A percentile compares a stretch with the other conserved stretches of the same genome.
These are phyloP conservation scores for Battus philenor DNA, from an alignment of 1,140 invertebrate species.

Conservation along the genomic window DNA sequence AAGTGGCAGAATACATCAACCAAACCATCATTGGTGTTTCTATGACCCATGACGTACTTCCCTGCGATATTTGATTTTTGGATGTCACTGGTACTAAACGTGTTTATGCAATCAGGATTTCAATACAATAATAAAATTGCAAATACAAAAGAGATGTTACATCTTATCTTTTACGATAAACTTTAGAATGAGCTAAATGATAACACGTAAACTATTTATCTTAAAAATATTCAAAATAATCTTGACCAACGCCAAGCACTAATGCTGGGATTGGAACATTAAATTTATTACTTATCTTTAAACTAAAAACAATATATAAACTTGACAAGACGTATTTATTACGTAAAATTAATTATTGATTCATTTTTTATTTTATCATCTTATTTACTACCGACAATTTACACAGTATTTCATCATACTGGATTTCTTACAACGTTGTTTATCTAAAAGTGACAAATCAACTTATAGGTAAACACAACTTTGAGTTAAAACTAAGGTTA, in stretches of 20 bases:
- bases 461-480: too few relatives aligned
- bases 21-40: conserved; percentile 2
- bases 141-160: conserved; percentile 14
- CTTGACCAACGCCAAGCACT: conserved; percentile 5
- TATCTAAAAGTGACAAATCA: too few relatives aligned
- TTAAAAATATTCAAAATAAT: conserved; percentile 2
- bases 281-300: background rate
- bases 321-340: background rate
- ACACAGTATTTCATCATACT: too few relatives aligned
- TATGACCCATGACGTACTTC: background rate
- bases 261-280: too few relatives aligned
- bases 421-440: too few relatives aligned
- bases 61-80: too few relatives aligned
- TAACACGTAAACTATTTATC: conserved; percentile 4
- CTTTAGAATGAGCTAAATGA: conserved; percentile 17
- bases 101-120: conserved; percentile 8
- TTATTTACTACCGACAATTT: background rate
- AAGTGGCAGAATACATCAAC: conserved; percentile 3
- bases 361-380: background rate
- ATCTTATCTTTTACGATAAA: conserved; percentile 22
- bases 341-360: background rate
- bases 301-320: background rate
- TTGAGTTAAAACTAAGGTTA: too few relatives aligned
- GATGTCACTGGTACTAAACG: too few relatives aligned
- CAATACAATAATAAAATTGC: background rate